Evolutionary conservation across 2,888 invertebrate species (phyloP), one percentile per base, ranked within the genome.

Genomic region (Drosophila cognata): DNA sequence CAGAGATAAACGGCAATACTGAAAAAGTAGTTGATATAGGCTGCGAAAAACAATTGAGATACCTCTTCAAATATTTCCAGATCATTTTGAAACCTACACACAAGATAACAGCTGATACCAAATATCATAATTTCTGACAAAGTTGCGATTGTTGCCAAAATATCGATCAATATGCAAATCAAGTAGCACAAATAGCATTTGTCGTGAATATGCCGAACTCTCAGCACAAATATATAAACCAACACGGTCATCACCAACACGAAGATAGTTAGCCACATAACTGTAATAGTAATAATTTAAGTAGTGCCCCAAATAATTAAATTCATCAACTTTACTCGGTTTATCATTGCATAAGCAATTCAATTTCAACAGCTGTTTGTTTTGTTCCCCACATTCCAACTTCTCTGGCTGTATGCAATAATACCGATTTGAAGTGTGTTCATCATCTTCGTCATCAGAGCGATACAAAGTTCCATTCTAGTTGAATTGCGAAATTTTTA

Each of bases 1-100:
- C 97, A 97, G 92, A 96, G 96, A 94, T 97, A 97, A 80, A 96
- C 96, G 36, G 95, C 95, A 92, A 96, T 94, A 91, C 97, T 96
- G 71, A 95, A 95, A 92, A 95, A 96, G 92, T 96, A 95, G 60
- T 71, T 71, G 13, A 77, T 21, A 50, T 70, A 80, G 41, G 83
- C 90, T 89, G 41, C 11, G 69, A 71, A 36, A 7, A 16, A 11
- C 2, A 31, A 6, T 2, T n/a, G 7, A 41, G 4, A 31, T 8
- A 43, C 1, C 3, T 2, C 3, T 38, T 55, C 11, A 18, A 35
- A 8, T n/a, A 48, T 1, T 21, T 11, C 11, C 6, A 41, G 7
- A 38, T 50, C 0, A n/a, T 2, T 5, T 2, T 28, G 8, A 3
- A 21, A 53, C 46, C 8, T 16, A 38, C 50, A 36, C 25, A 52